Percentiles rank a stretch among this genome's conserved stretches.
Evolutionary conservation across 2,888 invertebrate genomes (phyloP).

Genomic region (Stenolophus ochropezus): DNA sequence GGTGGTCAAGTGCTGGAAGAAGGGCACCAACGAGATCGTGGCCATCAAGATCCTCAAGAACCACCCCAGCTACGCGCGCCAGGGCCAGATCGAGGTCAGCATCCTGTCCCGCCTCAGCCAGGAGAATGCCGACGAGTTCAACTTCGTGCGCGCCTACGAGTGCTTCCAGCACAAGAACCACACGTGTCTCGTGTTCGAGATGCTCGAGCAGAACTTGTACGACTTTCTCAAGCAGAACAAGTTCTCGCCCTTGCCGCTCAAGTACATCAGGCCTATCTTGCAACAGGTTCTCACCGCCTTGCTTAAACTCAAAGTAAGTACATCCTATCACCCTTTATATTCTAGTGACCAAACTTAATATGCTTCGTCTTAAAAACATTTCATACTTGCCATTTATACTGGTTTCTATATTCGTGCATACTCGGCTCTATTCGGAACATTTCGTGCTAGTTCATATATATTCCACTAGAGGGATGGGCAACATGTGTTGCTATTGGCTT

Average conservation of each 20-base stretch:
- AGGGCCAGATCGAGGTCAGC: constrained; percentile 99
- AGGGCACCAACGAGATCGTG: constrained; percentile 99
- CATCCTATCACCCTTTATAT: neutral
- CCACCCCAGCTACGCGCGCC: constrained; percentile 99
- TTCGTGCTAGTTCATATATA: no score
- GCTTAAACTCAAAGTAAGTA: constrained; percentile 88
- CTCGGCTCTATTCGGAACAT: no score
- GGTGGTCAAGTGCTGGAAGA: constrained; percentile 99
- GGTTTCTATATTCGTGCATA: no score
- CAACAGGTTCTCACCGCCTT: constrained; percentile 95
- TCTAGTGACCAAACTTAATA: no score
- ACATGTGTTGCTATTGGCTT: no score
- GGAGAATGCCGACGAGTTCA: constrained; percentile 99
- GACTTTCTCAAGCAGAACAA: constrained; percentile 99
- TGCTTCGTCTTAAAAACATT: no score
- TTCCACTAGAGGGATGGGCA: no score
- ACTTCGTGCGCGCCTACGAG: constrained; percentile 99
- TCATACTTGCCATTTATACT: no score
- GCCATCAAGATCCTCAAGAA: constrained; percentile 99
- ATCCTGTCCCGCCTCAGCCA: constrained; percentile 94
- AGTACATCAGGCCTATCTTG: constrained; percentile 98
- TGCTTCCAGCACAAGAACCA: constrained; percentile 99
- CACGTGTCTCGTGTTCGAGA: constrained; percentile 99
- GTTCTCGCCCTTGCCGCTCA: constrained; percentile 98
- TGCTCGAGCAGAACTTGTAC: constrained; percentile 99